A percentile compares a stretch with the other conserved stretches of the same genome.
phyloP scores from a whole-genome alignment of 1,140 invertebrate species.

The Neodiprion fabricii region DNA sequence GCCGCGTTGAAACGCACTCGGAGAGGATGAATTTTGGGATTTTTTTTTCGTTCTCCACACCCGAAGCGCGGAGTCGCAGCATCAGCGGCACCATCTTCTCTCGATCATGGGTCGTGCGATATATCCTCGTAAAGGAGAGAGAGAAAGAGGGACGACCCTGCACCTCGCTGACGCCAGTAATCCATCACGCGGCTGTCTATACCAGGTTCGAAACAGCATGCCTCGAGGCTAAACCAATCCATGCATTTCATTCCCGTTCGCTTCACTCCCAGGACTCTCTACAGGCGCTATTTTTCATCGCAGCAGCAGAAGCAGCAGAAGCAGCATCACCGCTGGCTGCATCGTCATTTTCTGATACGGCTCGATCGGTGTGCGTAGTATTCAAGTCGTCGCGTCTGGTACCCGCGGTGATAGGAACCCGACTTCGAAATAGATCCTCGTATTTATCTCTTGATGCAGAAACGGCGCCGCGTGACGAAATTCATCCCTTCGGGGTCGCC shows the following conservation, averaged over 20 bases:
- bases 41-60: background rate
- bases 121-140: background rate
- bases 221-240: conserved; percentile 57
- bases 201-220: conserved; percentile 41
- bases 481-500: background rate
- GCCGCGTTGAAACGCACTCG: too few relatives aligned
- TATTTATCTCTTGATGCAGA: background rate
- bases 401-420: background rate
- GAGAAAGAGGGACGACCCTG: conserved; percentile 9
- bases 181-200: conserved; percentile 58
- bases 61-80: background rate
- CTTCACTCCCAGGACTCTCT: conserved; percentile 39
- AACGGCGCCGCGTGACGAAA: background rate
- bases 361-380: background rate
- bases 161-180: conserved; percentile 40
- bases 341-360: conserved; percentile 53
- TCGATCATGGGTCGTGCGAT: background rate
- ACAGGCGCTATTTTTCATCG: conserved; percentile 57
- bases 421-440: background rate
- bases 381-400: background rate
- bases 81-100: background rate
- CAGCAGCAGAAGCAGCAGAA: background rate
- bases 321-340: conserved; percentile 26
- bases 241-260: conserved; percentile 58
- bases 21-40: background rate